phyloP scores from a whole-genome alignment of 2,113 vertebrate species.

The Electrona antarctica region DNA sequence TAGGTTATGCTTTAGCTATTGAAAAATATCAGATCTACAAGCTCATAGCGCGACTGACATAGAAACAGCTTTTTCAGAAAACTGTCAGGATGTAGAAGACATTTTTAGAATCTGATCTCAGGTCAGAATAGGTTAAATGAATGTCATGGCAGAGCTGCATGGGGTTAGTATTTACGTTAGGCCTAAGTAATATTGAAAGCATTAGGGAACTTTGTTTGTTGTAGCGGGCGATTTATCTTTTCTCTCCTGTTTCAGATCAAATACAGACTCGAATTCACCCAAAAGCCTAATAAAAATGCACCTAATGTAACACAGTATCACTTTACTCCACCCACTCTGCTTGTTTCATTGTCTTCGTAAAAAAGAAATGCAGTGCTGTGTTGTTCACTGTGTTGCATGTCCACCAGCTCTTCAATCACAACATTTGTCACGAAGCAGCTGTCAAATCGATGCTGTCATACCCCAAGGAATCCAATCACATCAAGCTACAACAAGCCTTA shows the following conservation, averaged over 20 bases:
- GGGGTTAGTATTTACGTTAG: neutral
- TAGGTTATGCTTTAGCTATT: no score
- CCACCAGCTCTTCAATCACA: conserved; percentile 15
- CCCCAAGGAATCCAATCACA: conserved; percentile 31
- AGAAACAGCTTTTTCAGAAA: no score
- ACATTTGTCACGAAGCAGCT: conserved; percentile 31
- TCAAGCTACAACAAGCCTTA: conserved; percentile 32
- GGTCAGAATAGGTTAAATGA: no score
- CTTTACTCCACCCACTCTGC: neutral
- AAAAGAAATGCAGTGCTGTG: conserved; percentile 3
- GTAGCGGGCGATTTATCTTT: neutral
- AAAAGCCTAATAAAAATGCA: neutral
- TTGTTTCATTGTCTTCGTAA: conserved; percentile 3
- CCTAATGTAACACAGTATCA: neutral
- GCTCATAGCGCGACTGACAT: no score
- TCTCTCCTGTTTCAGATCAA: neutral
- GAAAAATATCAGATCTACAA: no score
- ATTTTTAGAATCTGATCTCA: no score
- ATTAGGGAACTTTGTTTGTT: neutral
- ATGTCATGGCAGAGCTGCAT: neutral
- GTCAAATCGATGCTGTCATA: conserved; percentile 23
- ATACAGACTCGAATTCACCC: neutral
- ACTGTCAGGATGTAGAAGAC: no score
- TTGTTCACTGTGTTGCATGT: neutral
- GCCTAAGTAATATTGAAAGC: neutral